Conservation (phyloP, 1,140 invertebrate species). For the Lamellibrachia luymesi region DNA sequence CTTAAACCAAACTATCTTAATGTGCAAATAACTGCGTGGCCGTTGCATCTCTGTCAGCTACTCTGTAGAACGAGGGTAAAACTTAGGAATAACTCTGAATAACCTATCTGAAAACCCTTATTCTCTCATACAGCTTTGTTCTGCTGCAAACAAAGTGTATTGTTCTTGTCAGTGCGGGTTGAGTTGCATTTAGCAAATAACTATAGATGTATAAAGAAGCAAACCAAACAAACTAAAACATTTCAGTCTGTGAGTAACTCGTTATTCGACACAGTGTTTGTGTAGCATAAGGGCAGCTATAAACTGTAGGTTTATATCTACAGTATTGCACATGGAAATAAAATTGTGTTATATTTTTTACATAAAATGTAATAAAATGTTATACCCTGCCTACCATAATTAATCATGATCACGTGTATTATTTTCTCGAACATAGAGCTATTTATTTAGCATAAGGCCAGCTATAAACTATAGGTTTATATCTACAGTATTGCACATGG, state of each 20-base stretch:
- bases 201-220: background rate
- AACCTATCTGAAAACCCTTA: background rate
- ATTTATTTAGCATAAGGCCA: background rate
- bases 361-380: background rate
- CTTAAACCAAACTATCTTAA: too few species aligned
- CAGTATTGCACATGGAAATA: background rate
- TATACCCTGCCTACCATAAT: background rate
- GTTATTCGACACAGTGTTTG: background rate
- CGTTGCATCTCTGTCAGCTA: too few species aligned
- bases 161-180: background rate
- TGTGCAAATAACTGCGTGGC: too few species aligned
- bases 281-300: background rate
- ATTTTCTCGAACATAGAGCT: background rate
- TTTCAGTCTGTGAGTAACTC: background rate
- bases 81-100: background rate
- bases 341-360: background rate
- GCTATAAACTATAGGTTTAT: background rate
- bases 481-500: background rate
- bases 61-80: too few species aligned
- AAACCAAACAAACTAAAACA: background rate
- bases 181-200: background rate
- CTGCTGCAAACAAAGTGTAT: background rate
- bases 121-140: background rate
- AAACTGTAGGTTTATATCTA: background rate
- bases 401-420: background rate